Evolutionary conservation across 2,888 invertebrate species (phyloP).

Genomic region (Mesopsocus fuscifrons): DNA sequence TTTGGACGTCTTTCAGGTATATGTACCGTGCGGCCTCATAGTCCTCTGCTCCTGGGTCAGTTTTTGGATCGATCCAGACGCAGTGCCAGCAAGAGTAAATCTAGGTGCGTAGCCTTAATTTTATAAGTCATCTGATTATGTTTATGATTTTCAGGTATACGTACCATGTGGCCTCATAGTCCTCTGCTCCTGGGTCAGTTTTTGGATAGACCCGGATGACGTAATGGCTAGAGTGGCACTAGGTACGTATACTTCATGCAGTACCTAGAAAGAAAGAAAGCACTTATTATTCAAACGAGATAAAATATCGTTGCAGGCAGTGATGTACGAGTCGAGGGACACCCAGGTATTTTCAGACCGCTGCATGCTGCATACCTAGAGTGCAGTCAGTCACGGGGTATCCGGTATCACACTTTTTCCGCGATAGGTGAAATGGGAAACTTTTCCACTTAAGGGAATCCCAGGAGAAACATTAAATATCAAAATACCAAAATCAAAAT

Average conservation of each 20-base stretch:
- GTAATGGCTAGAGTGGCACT: conserved; percentile 39
- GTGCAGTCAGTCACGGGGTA: no score
- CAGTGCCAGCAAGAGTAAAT: conserved; percentile 40
- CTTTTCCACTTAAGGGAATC: no score
- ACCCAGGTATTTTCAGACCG: no score
- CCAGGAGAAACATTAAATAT: no score
- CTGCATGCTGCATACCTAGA: no score
- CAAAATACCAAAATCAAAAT: no score
- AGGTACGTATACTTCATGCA: conserved; percentile 24
- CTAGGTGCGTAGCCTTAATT: conserved; percentile 26
- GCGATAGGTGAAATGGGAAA: no score
- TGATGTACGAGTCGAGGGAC: no score
- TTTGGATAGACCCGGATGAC: conserved; percentile 46
- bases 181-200: conserved; percentile 42
- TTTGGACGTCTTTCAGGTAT: conserved; percentile 26
- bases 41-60: conserved; percentile 43
- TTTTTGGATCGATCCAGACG: conserved; percentile 45
- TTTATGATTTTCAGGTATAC: conserved; percentile 40
- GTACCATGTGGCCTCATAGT: conserved; percentile 41
- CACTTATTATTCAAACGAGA: no score
- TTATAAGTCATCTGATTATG: conserved; percentile 16
- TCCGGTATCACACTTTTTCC: no score
- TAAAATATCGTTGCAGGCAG: no score
- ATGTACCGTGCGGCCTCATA: conserved; percentile 39
- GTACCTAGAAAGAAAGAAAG: no score